Evolutionary conservation across 1,140 invertebrate species (phyloP).

Genomic region (Cylas formicarius): DNA sequence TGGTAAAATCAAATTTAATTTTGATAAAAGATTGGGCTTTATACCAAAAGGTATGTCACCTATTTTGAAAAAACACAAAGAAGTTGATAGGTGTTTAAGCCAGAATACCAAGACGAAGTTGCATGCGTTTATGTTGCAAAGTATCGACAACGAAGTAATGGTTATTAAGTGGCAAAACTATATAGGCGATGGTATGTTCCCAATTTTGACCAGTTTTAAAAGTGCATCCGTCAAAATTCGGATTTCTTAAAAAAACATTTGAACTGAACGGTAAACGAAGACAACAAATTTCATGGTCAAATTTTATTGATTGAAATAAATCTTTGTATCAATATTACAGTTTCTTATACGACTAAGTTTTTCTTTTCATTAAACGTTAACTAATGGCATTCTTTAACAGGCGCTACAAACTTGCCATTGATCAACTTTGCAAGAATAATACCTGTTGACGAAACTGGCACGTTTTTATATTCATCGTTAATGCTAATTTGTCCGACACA

Average conservation of each 20-base stretch:
- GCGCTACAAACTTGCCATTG: no score
- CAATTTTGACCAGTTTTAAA: neutral
- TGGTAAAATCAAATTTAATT: constrained; percentile 21
- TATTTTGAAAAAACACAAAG: constrained; percentile 28
- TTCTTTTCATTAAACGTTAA: no score
- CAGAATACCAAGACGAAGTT: constrained; percentile 31
- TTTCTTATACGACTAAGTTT: no score
- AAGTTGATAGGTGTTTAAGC: constrained; percentile 29
- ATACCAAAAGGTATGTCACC: constrained; percentile 43
- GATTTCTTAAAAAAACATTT: no score
- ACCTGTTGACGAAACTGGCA: no score
- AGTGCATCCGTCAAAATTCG: no score
- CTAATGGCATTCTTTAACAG: no score
- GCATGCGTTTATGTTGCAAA: constrained; percentile 29
- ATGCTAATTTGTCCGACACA: no score
- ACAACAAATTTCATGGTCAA: no score
- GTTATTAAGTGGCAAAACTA: constrained; percentile 40
- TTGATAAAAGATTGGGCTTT: constrained; percentile 35
- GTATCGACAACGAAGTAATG: constrained; percentile 33
- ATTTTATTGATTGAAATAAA: neutral
- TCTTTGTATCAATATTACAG: neutral
- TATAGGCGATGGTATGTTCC: constrained; percentile 28
- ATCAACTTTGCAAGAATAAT: no score
- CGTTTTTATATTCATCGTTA: no score
- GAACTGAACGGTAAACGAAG: no score